Evolutionary conservation across 2,797 vertebrate genomes (phyloP).

Genomic region (Hipposideros larvatus): DNA sequence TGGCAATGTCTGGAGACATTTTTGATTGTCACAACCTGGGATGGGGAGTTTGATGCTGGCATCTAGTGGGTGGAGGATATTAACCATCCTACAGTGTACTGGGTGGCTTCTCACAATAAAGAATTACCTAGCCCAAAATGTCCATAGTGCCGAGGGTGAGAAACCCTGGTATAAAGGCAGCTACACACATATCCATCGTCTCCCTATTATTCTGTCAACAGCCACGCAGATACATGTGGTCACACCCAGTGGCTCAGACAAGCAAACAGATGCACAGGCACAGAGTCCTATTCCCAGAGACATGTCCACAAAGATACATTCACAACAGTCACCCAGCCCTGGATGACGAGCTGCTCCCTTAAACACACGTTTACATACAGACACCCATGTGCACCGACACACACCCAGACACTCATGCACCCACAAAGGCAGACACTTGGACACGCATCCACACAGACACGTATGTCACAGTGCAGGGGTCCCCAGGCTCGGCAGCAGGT

Average conservation of each 20-base stretch:
- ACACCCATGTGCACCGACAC: neutral
- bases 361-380: neutral
- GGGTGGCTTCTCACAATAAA: slow-evolving; percentile 34
- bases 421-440: neutral
- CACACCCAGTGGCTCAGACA: neutral
- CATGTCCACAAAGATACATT: slow-evolving; percentile 46
- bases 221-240: neutral
- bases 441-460: neutral
- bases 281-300: slow-evolving; percentile 35
- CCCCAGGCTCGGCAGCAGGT: neutral
- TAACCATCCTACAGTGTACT: neutral
- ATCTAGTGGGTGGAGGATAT: slow-evolving; percentile 19
- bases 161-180: slow-evolving; percentile 45
- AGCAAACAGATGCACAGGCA: slow-evolving; percentile 23
- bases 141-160: slow-evolving; percentile 26
- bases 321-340: neutral
- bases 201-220: slow-evolving; percentile 38
- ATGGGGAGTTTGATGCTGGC: neutral
- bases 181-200: neutral
- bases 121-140: slow-evolving; percentile 54
- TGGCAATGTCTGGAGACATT: slow-evolving; percentile 24
- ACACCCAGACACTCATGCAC: neutral
- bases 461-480: neutral
- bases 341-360: neutral
- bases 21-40: slow-evolving; percentile 5